Evolutionary conservation across 2,113 vertebrate species (phyloP).

Genomic region (Callionymus lyra): DNA sequence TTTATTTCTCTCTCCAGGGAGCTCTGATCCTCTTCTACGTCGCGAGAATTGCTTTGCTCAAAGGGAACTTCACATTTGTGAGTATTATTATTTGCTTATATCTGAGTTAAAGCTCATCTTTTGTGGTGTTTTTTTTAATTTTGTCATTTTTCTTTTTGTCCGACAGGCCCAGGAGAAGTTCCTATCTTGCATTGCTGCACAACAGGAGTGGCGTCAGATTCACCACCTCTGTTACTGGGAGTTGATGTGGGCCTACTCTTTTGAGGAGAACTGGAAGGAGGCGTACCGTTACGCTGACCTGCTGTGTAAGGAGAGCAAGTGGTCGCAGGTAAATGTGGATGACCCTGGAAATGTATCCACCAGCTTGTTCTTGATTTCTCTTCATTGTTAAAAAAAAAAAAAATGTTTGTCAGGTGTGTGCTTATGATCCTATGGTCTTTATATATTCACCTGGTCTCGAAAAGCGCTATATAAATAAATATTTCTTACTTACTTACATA

Average conservation of each 20-base stretch:
- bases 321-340: constrained; percentile 78
- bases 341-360: too few species aligned
- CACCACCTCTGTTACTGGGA: constrained; percentile 97
- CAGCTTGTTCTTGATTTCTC: too few species aligned
- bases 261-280: constrained; percentile 81
- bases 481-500: too few species aligned
- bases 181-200: constrained; percentile 78
- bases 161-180: constrained; percentile 76
- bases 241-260: constrained; percentile 85
- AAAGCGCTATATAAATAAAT: too few species aligned
- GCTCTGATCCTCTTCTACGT: constrained; percentile 84
- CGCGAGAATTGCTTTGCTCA: constrained; percentile 80
- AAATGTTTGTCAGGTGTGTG: too few species aligned
- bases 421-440: too few species aligned
- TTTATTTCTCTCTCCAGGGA: constrained; percentile 60
- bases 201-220: constrained; percentile 89
- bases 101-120: not conserved
- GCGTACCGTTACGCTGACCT: constrained; percentile 84
- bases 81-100: constrained; percentile 16
- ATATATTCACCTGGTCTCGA: too few species aligned
- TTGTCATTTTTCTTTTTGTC: constrained; percentile 15
- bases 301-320: constrained; percentile 89
- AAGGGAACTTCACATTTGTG: constrained; percentile 85
- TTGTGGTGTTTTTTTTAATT: not conserved
- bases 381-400: too few species aligned